Evolutionary conservation across 2,113 vertebrate genomes (phyloP).

Genomic region (Sminthopsis crassicaudata): DNA sequence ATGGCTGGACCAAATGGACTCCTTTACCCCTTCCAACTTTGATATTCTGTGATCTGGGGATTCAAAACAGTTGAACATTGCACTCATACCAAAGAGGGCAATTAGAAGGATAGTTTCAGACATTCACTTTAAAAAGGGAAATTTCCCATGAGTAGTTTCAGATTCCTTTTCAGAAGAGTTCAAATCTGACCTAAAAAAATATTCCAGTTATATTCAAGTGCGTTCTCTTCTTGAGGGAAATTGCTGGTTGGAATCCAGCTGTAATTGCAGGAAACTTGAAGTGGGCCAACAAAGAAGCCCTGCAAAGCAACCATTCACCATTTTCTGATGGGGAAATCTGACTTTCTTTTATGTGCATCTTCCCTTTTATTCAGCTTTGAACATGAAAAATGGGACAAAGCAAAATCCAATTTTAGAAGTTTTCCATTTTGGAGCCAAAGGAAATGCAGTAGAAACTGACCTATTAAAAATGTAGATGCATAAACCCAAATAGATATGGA

Average conservation of each 20-base stretch:
- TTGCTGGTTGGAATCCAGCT: neutral
- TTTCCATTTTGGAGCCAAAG: slow-evolving; percentile 12
- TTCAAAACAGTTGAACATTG: neutral
- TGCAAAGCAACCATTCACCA: slow-evolving; percentile 15
- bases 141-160: neutral
- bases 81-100: neutral
- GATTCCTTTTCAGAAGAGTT: neutral
- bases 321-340: slow-evolving; percentile 15
- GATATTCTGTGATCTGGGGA: neutral
- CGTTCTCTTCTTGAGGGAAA: neutral
- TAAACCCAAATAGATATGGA: neutral
- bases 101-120: neutral
- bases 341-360: neutral
- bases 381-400: slow-evolving; percentile 24
- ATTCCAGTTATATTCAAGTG: neutral
- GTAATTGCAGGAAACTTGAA: slow-evolving; percentile 21
- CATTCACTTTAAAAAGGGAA: neutral
- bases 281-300: neutral
- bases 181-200: neutral
- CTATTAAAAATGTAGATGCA: slow-evolving; percentile 33
- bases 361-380: neutral
- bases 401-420: slow-evolving; percentile 6
- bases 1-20: neutral
- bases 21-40: neutral
- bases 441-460: neutral